Conservation (phyloP, 2,797 vertebrate species). For the Bovichtus variegatus region DNA sequence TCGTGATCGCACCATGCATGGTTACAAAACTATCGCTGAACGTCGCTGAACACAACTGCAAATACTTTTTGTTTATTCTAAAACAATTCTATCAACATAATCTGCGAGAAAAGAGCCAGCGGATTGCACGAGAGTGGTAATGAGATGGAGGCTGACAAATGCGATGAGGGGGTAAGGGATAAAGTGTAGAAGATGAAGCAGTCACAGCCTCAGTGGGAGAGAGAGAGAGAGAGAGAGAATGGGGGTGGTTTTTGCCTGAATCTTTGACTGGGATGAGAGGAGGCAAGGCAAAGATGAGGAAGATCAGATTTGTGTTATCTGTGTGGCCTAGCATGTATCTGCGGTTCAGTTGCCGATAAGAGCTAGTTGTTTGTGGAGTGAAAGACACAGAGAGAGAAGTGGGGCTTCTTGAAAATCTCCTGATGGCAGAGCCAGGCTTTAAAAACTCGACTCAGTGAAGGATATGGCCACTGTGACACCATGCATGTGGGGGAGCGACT, state of each 20-base stretch:
- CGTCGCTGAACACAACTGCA: too few species aligned
- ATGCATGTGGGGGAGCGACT: slow-evolving; percentile 27
- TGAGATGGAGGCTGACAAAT: slow-evolving; percentile 57
- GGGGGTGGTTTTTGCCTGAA: slow-evolving; percentile 26
- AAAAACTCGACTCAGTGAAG: slow-evolving; percentile 61
- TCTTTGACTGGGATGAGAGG: slow-evolving; percentile 51
- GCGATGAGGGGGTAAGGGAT: slow-evolving; percentile 38
- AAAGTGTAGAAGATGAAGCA: slow-evolving; percentile 54
- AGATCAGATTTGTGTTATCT: slow-evolving; percentile 75
- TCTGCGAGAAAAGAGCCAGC: slow-evolving; percentile 28
- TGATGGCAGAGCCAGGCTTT: slow-evolving; percentile 67
- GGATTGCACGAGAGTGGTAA: slow-evolving; percentile 41
- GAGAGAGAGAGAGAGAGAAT: not conserved
- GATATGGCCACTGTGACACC: slow-evolving; percentile 53
- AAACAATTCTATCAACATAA: slow-evolving; percentile 43
- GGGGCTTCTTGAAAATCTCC: slow-evolving; percentile 58
- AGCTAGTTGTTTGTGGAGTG: slow-evolving; percentile 53
- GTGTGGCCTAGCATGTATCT: slow-evolving; percentile 56
- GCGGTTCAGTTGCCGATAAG: slow-evolving; percentile 45
- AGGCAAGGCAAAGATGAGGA: slow-evolving; percentile 53
- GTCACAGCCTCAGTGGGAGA: slow-evolving; percentile 38
- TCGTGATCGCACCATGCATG: too few species aligned
- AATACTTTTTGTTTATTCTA: slow-evolving; percentile 45
- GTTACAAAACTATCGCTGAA: too few species aligned
- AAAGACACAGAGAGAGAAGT: slow-evolving; percentile 8